phyloP scores from a whole-genome alignment of 2,113 vertebrate genomes.

The Dermatemys mawii region DNA sequence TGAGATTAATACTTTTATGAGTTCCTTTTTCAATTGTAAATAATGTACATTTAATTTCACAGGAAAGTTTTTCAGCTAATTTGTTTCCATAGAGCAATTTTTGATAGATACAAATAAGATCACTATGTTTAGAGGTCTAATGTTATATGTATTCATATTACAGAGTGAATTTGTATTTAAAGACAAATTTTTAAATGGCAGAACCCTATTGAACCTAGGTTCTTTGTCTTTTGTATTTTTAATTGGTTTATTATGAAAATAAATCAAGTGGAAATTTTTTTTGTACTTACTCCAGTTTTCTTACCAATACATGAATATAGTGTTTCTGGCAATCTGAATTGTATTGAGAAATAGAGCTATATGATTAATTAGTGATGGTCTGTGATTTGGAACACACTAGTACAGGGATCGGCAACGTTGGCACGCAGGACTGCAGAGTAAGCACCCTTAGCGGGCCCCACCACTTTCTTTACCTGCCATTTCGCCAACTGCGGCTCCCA shows the following conservation, averaged over 20 bases:
- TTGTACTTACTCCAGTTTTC: constrained; percentile 44
- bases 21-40: constrained; percentile 81
- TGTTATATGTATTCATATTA: constrained; percentile 84
- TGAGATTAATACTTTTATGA: constrained; percentile 75
- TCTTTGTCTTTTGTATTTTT: constrained; percentile 83
- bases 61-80: constrained; percentile 78
- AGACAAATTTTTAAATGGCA: constrained; percentile 82
- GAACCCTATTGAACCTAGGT: constrained; percentile 70
- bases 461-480: too few relatives aligned
- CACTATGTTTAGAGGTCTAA: constrained; percentile 83
- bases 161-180: constrained; percentile 88
- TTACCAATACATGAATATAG: background rate
- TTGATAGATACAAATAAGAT: constrained; percentile 83
- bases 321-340: background rate
- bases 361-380: background rate
- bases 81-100: constrained; percentile 79
- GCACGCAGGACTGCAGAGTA: too few relatives aligned
- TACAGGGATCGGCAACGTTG: too few relatives aligned
- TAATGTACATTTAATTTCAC: constrained; percentile 85
- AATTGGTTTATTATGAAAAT: constrained; percentile 88
- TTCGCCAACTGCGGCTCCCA: too few relatives aligned
- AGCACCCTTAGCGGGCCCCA: too few relatives aligned
- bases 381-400: background rate
- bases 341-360: fast-evolving
- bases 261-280: constrained; percentile 75